Conservation (phyloP, 2,797 vertebrate species). For the Alfaro cultratus region DNA sequence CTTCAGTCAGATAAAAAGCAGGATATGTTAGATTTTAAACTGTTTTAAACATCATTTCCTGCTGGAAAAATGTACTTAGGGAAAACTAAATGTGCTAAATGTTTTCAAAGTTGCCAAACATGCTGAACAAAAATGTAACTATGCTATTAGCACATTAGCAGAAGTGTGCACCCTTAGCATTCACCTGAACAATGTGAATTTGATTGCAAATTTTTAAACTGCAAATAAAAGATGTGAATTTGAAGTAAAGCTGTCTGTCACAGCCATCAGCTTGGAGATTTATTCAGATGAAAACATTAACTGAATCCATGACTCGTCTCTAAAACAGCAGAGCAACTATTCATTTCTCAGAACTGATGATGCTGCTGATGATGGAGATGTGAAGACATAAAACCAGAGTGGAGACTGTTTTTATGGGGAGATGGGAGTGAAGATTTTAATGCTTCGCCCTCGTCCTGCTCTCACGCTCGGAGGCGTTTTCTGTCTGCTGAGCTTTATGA, state of each 20-base stretch:
- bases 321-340: constrained; percentile 1
- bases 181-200: background rate
- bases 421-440: constrained; percentile 9
- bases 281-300: constrained; percentile 1
- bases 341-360: constrained; percentile 7
- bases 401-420: constrained; percentile 7
- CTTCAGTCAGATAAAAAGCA: no score
- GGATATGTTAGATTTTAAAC: no score
- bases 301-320: background rate
- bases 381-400: constrained; percentile 14
- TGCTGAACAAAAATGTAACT: no score
- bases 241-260: background rate
- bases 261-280: background rate
- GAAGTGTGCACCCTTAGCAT: no score
- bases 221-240: background rate
- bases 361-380: constrained; percentile 2
- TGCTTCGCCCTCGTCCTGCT: background rate
- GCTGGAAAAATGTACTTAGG: no score
- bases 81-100: no score
- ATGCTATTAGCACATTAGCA: no score
- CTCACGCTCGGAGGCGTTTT: constrained; percentile 4
- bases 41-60: no score
- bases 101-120: no score
- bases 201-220: background rate
- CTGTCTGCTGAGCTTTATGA: constrained; percentile 38